Conservation (phyloP, 2,888 invertebrate species). For the Lasioglossum zephyrum region DNA sequence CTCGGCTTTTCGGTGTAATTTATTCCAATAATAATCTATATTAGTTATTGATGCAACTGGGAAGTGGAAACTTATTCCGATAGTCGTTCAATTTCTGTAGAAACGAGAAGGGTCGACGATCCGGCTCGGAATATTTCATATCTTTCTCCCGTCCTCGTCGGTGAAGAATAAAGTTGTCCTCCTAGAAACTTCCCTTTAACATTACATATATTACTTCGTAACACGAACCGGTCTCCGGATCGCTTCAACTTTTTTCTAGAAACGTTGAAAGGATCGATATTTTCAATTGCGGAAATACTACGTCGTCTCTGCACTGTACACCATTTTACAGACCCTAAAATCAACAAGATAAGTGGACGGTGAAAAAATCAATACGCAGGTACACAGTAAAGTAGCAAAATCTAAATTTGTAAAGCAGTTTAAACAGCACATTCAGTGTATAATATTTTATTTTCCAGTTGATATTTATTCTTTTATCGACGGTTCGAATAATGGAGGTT, state of each 20-base stretch:
- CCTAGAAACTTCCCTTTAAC: slow-evolving; percentile 29
- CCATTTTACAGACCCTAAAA: not conserved
- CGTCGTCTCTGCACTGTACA: not conserved
- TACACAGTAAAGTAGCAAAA: not conserved
- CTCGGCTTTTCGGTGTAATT: slow-evolving; percentile 23
- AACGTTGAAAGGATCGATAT: slow-evolving; percentile 14
- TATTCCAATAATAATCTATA: slow-evolving; percentile 56
- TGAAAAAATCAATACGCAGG: not conserved
- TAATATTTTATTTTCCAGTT: not conserved
- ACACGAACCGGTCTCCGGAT: slow-evolving; percentile 14
- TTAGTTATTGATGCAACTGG: slow-evolving; percentile 52
- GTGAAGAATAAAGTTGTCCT: slow-evolving; percentile 25
- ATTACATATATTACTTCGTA: slow-evolving; percentile 22
- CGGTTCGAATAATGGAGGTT: not conserved
- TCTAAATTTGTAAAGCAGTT: not conserved
- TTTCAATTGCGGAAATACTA: slow-evolving; percentile 14
- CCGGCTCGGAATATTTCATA: slow-evolving; percentile 30
- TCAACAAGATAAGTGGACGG: not conserved
- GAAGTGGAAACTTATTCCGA: slow-evolving; percentile 47
- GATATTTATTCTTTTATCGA: not conserved
- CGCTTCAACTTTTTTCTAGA: slow-evolving; percentile 33
- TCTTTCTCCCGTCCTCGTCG: not conserved
- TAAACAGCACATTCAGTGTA: not conserved
- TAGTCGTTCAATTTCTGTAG: slow-evolving; percentile 45
- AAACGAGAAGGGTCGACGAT: slow-evolving; percentile 23